phyloP scores from a whole-genome alignment of 2,113 vertebrate genomes.

The Scortum barcoo region DNA sequence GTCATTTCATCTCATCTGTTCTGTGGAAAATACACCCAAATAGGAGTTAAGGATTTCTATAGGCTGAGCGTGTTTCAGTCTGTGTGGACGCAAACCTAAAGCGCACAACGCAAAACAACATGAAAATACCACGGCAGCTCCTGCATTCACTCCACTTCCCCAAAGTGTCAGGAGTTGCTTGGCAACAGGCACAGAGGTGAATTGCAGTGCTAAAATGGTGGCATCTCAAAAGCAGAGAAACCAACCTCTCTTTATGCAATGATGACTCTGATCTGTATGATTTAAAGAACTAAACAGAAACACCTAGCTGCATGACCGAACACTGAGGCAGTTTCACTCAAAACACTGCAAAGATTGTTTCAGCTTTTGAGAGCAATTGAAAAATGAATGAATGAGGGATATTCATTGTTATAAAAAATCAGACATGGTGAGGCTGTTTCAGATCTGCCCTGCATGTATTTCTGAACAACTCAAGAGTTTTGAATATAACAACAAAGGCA shows the following conservation, averaged over 20 bases:
- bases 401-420: background rate
- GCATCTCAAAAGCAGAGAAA: slow-evolving; percentile 58
- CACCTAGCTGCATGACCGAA: background rate
- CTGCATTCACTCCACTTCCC: slow-evolving; percentile 44
- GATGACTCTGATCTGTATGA: slow-evolving; percentile 24
- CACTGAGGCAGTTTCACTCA: background rate
- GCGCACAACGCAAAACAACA: slow-evolving; percentile 9
- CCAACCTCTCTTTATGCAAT: slow-evolving; percentile 5
- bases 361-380: slow-evolving; percentile 20
- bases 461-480: slow-evolving; percentile 27
- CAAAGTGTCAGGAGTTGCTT: slow-evolving; percentile 76
- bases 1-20: background rate
- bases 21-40: slow-evolving; percentile 5
- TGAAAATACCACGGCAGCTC: slow-evolving; percentile 18
- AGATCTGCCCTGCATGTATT: slow-evolving; percentile 29
- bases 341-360: background rate
- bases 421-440: slow-evolving; percentile 9
- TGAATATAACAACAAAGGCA: slow-evolving; percentile 25
- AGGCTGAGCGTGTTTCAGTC: background rate
- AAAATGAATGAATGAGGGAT: slow-evolving; percentile 50
- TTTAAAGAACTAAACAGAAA: background rate
- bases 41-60: background rate
- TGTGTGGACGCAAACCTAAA: background rate
- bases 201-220: slow-evolving; percentile 64
- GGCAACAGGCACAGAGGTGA: slow-evolving; percentile 75